Evolutionary conservation across 2,888 invertebrate species (phyloP).

Genomic region (Xylophagus ater): DNA sequence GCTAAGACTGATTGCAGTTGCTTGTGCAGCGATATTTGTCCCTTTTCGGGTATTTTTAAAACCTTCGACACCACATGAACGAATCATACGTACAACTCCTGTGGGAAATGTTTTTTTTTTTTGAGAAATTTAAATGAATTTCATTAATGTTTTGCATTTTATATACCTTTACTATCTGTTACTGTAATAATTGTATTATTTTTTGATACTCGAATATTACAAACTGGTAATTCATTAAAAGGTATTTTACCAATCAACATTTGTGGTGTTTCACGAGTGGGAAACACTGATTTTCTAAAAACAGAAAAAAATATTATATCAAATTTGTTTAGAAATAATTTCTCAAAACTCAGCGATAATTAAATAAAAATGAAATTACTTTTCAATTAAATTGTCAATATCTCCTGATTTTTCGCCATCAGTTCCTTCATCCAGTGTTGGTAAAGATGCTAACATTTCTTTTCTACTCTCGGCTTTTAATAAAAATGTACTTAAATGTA

Average conservation of each 20-base stretch:
- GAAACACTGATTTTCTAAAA: constrained; percentile 51
- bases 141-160: background rate
- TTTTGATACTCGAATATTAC: constrained; percentile 66
- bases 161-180: constrained; percentile 54
- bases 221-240: constrained; percentile 70
- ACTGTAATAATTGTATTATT: constrained; percentile 83
- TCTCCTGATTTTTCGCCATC: constrained; percentile 61
- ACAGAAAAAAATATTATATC: background rate
- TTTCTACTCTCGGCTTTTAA: constrained; percentile 42
- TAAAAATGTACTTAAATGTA: constrained; percentile 25
- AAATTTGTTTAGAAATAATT: background rate
- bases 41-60: constrained; percentile 93
- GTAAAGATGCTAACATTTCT: constrained; percentile 45
- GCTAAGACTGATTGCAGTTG: constrained; percentile 73
- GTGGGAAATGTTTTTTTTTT: constrained; percentile 3
- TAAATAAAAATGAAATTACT: constrained; percentile 37
- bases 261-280: constrained; percentile 59
- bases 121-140: background rate
- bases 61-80: constrained; percentile 82
- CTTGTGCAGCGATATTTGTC: constrained; percentile 93
- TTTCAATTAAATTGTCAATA: constrained; percentile 52
- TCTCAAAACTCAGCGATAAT: background rate
- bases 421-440: constrained; percentile 60
- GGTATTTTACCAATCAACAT: constrained; percentile 61
- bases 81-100: constrained; percentile 48